Conservation (phyloP, 2,113 vertebrate genomes). For the Chionis minor region DNA sequence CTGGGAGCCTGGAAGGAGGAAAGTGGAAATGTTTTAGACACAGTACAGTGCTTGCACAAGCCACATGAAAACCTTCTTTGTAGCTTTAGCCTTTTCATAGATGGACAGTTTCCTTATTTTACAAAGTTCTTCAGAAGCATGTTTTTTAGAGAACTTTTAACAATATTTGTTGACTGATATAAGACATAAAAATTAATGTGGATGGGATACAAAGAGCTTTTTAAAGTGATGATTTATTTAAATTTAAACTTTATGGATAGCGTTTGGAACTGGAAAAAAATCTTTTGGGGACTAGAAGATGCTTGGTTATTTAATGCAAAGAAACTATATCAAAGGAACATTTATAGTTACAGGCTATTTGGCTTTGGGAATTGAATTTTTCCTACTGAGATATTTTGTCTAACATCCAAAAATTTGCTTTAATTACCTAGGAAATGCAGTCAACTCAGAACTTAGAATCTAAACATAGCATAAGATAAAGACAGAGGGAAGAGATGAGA, state of each 20-base stretch:
- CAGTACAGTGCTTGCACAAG: slow-evolving; percentile 74
- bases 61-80: slow-evolving; percentile 83
- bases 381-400: slow-evolving; percentile 67
- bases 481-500: slow-evolving; percentile 61
- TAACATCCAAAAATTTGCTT: slow-evolving; percentile 69
- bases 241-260: slow-evolving; percentile 47
- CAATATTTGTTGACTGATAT: slow-evolving; percentile 52
- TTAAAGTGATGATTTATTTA: slow-evolving; percentile 45
- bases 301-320: slow-evolving; percentile 61
- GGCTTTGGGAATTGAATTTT: slow-evolving; percentile 63
- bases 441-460: slow-evolving; percentile 57
- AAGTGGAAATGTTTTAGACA: slow-evolving; percentile 79
- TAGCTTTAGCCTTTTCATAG: slow-evolving; percentile 74
- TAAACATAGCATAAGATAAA: slow-evolving; percentile 70
- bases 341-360: slow-evolving; percentile 68
- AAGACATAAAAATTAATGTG: slow-evolving; percentile 47
- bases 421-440: slow-evolving; percentile 67
- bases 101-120: slow-evolving; percentile 75
- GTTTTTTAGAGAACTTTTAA: slow-evolving; percentile 29
- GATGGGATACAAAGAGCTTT: slow-evolving; percentile 39
- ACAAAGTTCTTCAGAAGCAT: slow-evolving; percentile 57
- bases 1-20: slow-evolving; percentile 69
- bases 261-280: background rate
- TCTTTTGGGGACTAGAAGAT: slow-evolving; percentile 32
- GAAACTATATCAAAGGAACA: slow-evolving; percentile 60